These are phyloP conservation scores for Trinorchestia longiramus DNA, from an alignment of 1,140 invertebrate species.

Conservation along the genomic window DNA sequence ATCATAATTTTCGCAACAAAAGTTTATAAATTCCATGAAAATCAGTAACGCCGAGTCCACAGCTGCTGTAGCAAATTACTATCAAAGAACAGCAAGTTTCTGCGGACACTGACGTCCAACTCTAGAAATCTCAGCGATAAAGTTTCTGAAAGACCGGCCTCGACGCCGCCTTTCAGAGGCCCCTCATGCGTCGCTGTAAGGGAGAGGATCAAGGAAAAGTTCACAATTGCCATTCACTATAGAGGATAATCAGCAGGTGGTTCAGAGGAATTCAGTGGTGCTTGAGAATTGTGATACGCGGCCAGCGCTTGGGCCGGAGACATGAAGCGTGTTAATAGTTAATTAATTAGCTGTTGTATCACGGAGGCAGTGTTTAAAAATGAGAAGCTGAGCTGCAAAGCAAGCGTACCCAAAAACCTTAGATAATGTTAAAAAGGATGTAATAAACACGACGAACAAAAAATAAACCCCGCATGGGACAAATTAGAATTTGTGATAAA, in stretches of 20 bases:
- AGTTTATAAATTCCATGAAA: not conserved
- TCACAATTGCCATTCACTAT: not conserved
- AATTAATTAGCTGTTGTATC: too few relatives aligned
- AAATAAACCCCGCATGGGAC: too few relatives aligned
- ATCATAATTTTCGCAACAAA: not conserved
- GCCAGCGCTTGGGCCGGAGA: not conserved
- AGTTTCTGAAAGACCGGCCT: not conserved
- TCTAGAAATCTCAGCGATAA: not conserved
- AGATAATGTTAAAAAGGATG: too few relatives aligned
- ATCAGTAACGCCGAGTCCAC: not conserved
- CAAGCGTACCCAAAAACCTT: too few relatives aligned
- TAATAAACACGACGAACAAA: too few relatives aligned
- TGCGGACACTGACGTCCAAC: not conserved
- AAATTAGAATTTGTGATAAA: too few relatives aligned
- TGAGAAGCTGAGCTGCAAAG: too few relatives aligned
- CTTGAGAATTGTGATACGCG: not conserved
- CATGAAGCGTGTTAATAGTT: too few relatives aligned
- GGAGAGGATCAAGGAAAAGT: not conserved
- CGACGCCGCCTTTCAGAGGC: not conserved
- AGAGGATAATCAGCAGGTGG: not conserved
- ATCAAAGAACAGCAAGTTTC: not conserved
- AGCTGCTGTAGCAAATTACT: not conserved
- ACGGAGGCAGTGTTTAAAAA: too few relatives aligned
- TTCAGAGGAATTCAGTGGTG: not conserved
- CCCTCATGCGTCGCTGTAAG: not conserved